A percentile compares a stretch with the other conserved stretches of the same genome.
These are phyloP conservation scores for Thalassophryne amazonica DNA, from an alignment of 2,797 vertebrate species.

Conservation along the genomic window DNA sequence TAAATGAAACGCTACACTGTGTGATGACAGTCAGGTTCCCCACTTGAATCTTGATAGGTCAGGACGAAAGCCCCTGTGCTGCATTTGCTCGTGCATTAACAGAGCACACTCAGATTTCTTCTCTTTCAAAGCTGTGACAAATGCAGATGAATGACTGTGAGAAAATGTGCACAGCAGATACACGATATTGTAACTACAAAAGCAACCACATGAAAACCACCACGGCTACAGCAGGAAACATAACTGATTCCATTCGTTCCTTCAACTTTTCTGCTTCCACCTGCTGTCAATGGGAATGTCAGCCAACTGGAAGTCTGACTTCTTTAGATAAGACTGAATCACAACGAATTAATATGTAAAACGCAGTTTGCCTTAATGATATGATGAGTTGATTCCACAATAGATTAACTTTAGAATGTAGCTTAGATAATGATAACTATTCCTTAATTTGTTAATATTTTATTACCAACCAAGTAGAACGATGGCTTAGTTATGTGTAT, in stretches of 20 bases:
- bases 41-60: not conserved
- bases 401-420: slow-evolving; percentile 15
- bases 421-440: not conserved
- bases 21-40: slow-evolving; percentile 14
- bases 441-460: too few species aligned
- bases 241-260: slow-evolving; percentile 9
- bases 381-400: slow-evolving; percentile 18
- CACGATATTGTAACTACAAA: not conserved
- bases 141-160: not conserved
- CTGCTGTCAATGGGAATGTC: slow-evolving; percentile 30
- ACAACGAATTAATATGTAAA: slow-evolving; percentile 27
- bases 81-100: slow-evolving; percentile 1
- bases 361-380: slow-evolving; percentile 25
- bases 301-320: slow-evolving; percentile 30
- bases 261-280: slow-evolving; percentile 26
- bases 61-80: slow-evolving; percentile 1
- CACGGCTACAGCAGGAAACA: not conserved
- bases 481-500: too few species aligned
- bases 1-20: too few species aligned
- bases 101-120: slow-evolving; percentile 5
- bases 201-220: not conserved
- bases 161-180: not conserved
- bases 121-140: not conserved
- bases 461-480: too few species aligned
- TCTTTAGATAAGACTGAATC: slow-evolving; percentile 49